Evolutionary conservation across 2,113 vertebrate species (phyloP).

Genomic region (Clarias batrachus): DNA sequence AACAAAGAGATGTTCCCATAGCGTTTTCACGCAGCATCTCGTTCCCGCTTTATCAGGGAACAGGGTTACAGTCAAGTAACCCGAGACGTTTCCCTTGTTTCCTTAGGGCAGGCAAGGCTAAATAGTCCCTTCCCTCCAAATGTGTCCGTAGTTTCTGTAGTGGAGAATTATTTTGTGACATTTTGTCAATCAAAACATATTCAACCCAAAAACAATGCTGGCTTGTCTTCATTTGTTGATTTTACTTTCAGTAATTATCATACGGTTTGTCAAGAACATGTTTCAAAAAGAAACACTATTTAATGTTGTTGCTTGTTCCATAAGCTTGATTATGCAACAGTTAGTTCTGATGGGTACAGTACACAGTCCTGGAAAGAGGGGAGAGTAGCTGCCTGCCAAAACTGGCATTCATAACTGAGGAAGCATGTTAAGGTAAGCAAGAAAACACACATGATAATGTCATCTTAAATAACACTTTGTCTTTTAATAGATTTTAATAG

Average conservation of each 20-base stretch:
- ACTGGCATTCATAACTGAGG: too few relatives aligned
- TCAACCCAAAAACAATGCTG: neutral
- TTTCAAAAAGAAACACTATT: neutral
- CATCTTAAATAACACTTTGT: too few relatives aligned
- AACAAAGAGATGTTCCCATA: too few relatives aligned
- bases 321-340: neutral
- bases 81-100: neutral
- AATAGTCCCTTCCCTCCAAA: neutral
- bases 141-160: neutral
- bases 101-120: neutral
- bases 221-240: neutral
- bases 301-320: neutral
- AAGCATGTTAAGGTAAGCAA: too few relatives aligned
- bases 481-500: too few relatives aligned
- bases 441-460: too few relatives aligned
- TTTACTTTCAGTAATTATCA: neutral
- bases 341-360: too few relatives aligned
- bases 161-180: neutral
- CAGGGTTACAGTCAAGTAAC: too few relatives aligned
- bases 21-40: too few relatives aligned
- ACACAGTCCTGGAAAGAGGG: too few relatives aligned
- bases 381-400: too few relatives aligned
- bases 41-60: too few relatives aligned
- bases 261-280: neutral
- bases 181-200: constrained; percentile 1